phyloP scores from a whole-genome alignment of 2,888 invertebrate species.

The Alentia gelatinosa region DNA sequence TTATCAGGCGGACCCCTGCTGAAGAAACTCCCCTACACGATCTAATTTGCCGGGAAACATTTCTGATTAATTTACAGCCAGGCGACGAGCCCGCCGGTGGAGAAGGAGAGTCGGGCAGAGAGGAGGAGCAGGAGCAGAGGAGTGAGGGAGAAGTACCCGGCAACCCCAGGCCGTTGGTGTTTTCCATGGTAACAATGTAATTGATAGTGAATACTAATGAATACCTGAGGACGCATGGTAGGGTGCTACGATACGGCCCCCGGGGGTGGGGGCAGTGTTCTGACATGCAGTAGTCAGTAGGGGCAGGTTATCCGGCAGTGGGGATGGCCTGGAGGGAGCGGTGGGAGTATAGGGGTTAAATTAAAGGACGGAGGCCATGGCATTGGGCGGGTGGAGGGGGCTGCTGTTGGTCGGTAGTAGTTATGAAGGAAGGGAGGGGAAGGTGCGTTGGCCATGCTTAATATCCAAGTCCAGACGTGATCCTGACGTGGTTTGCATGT shows the following conservation, averaged over 20 bases:
- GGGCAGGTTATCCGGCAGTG: background rate
- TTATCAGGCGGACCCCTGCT: background rate
- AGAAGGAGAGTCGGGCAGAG: background rate
- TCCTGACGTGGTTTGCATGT: background rate
- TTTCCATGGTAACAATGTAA: constrained; percentile 12
- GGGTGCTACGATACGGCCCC: background rate
- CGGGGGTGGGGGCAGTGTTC: background rate
- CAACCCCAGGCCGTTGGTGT: too few relatives aligned
- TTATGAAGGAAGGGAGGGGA: too few relatives aligned
- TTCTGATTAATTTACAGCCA: background rate
- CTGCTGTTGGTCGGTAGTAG: too few relatives aligned
- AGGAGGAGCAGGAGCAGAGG: too few relatives aligned
- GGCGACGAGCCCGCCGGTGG: background rate
- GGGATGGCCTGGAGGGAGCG: background rate
- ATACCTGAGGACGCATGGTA: background rate
- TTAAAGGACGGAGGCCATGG: background rate
- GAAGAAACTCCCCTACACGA: background rate
- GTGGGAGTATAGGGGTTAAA: background rate
- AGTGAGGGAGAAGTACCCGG: background rate
- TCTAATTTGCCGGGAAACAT: constrained; percentile 3
- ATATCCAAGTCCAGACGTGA: background rate
- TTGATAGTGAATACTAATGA: constrained; percentile 12
- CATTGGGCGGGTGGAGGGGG: too few relatives aligned
- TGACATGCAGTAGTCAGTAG: background rate
- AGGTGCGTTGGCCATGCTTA: background rate